Base-by-base conservation (phyloP, 2,797 vertebrate genomes). In the Knipowitschia caucasica region DNA sequence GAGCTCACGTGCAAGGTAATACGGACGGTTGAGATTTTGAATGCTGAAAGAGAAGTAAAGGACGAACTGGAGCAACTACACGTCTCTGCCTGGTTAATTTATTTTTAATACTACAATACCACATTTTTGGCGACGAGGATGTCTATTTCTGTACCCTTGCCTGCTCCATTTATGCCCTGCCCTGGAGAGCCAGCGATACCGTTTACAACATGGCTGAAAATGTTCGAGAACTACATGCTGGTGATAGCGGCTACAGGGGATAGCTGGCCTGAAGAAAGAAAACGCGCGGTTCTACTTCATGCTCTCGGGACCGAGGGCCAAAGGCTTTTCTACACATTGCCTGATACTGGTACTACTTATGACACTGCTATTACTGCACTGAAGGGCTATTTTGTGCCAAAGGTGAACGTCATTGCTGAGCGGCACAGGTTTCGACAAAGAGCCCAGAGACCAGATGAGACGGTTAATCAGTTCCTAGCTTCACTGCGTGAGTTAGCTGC, bases 361-460 rank as follows among this genome's bases (percentile, higher is more conserved):
- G 15, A 15, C 8, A 8, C 36, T 38, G 17, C 36, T 15, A 15
- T 18, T 20, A 18, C 36, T 7, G 7, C 17, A 9, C 8, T 42
- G 15, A 45, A 53, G 42, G 31, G 3, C 1, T 18, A 49, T 4
- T 59, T 53, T 24, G 42, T 39, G 5, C 57, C 17, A 4, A 66
- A 55, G 38, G 17, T 53, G 5, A 55, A 59, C 7, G 44, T 55
- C 11, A 30, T 56, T 15, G 64, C 25, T 0, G 53, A 61, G 40
- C 3, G 3, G 34, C 33, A 29, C 33, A 34, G n/a, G n/a, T n/a
- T n/a, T n/a, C n/a, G n/a, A n/a, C n/a, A n/a, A n/a, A n/a, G n/a
- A n/a, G n/a, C n/a, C n/a, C n/a, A 6, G 33, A 34, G 33, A 34
- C 1, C 14, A n/a, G 33, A 34, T 34, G 33, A 34, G 33, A 34